These are phyloP conservation scores for Patella caerulea DNA, from an alignment of 2,888 invertebrate species.

Conservation along the genomic window DNA sequence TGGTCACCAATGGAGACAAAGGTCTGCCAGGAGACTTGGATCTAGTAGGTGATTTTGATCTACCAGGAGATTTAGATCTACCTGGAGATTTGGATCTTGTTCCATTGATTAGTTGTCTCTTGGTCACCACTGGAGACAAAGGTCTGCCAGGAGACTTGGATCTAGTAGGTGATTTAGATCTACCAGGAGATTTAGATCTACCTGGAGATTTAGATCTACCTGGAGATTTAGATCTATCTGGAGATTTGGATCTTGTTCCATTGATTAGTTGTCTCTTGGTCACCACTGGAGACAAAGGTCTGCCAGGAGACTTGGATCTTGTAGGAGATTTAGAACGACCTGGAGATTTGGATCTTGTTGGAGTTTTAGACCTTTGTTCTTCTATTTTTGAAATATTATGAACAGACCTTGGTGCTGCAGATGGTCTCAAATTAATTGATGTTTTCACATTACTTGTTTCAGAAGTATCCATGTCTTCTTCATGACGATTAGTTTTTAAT, in stretches of 20 bases:
- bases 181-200: background rate
- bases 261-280: background rate
- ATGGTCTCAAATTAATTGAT: constrained; percentile 3
- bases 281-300: background rate
- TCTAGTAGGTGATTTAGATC: background rate
- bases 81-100: background rate
- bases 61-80: constrained; percentile 6
- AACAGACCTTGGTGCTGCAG: constrained; percentile 33
- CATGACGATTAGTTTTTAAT: constrained; percentile 24
- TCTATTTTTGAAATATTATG: constrained; percentile 29
- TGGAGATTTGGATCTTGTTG: constrained; percentile 13
- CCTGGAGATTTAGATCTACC: background rate
- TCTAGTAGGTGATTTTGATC: constrained; percentile 3
- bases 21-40: constrained; percentile 12
- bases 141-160: constrained; percentile 12
- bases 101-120: background rate
- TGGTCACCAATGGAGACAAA: background rate
- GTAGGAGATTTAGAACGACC: background rate
- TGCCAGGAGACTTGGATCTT: constrained; percentile 14
- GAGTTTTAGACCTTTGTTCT: constrained; percentile 11
- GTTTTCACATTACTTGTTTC: constrained; percentile 24
- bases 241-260: background rate
- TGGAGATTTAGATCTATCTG: background rate
- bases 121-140: background rate
- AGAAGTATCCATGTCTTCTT: constrained; percentile 46